Evolutionary conservation across 2,888 invertebrate genomes (phyloP), one percentile per base, ranked within the genome.

Genomic region (Leptopilina myrica): DNA sequence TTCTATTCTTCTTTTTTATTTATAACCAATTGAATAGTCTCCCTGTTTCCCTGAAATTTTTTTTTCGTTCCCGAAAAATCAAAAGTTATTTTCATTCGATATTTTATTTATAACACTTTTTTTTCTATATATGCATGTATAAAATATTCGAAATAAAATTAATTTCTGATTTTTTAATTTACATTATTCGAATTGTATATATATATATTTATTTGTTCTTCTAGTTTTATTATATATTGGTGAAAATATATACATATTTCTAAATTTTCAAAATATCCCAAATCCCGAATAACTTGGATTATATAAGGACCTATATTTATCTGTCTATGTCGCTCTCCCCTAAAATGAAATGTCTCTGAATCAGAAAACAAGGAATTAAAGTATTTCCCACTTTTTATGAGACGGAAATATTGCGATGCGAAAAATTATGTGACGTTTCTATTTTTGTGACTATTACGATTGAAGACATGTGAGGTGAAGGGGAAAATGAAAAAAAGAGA

Each of bases 351-450:
- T 33, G 9, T 56, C 33, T 56, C 73, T 53, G 33, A 9, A 73
- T 56, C 56, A 59, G 73, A 56, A n/a, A 73, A 73, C 26, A 53
- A 73, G 56, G 73, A 73, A 73, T 56, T 69, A 69, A 53, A 14
- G 5, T 40, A 15, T 33, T 33, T 53, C 14, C 26, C 20, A 4
- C n/a, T 73, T 49, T 49, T 49, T 49, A 49, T 49, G n/a, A 73
- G 12, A 56, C 7, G 8, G 0, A 33, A 53, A 56, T 73, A 73
- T 56, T 73, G 53, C 8, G 20, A 53, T 20, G n/a, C 12, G 20
- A 14, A 53, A 56, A 62, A 62, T 59, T 56, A 56, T 56, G 14
- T n/a, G n/a, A n/a, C 53, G 26, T 73, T 14, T 49, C 3, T 8
- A 43, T n/a, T 73, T 73, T 20, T 53, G 26, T 56, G 26, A 33